A percentile compares a stretch with the other conserved stretches of the same genome.
These are phyloP conservation scores for Drosophila tropicalis DNA, from an alignment of 1,140 invertebrate genomes.

Conservation along the genomic window DNA sequence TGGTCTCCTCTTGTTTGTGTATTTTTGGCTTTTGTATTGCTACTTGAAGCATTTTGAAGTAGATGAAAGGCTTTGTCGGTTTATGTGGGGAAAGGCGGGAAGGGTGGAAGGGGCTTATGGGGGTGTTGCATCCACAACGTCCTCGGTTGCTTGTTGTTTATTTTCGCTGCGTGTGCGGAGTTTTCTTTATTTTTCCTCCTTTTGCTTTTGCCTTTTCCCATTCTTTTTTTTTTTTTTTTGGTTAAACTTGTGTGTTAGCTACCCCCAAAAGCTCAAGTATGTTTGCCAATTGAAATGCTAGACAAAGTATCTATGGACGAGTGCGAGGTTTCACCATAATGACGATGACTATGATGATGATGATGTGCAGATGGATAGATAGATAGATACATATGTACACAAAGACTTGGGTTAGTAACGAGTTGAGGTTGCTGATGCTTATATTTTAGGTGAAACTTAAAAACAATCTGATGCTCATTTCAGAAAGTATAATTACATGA, in stretches of 20 bases:
- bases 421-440: neutral
- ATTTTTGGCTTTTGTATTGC: slow-evolving; percentile 60
- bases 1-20: slow-evolving; percentile 56
- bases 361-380: slow-evolving; percentile 45
- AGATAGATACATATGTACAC: slow-evolving; percentile 26
- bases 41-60: slow-evolving; percentile 70
- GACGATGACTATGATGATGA: slow-evolving; percentile 41
- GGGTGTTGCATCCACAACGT: slow-evolving; percentile 9
- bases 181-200: slow-evolving; percentile 36
- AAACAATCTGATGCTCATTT: slow-evolving; percentile 30
- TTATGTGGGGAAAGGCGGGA: slow-evolving; percentile 27
- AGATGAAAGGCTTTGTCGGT: slow-evolving; percentile 73
- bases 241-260: slow-evolving; percentile 55
- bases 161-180: slow-evolving; percentile 70
- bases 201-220: slow-evolving; percentile 17
- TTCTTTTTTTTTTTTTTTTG: slow-evolving; percentile 1
- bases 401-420: slow-evolving; percentile 11
- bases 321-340: slow-evolving; percentile 26
- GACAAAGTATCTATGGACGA: slow-evolving; percentile 74
- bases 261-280: slow-evolving; percentile 54
- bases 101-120: neutral
- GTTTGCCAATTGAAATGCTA: slow-evolving; percentile 82
- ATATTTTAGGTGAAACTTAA: slow-evolving; percentile 14
- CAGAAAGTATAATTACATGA: neutral
- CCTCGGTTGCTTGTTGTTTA: slow-evolving; percentile 56